Evolutionary conservation across 2,113 vertebrate species (phyloP), one percentile per base, ranked within the genome.

Genomic region (Halichoeres trimaculatus): DNA sequence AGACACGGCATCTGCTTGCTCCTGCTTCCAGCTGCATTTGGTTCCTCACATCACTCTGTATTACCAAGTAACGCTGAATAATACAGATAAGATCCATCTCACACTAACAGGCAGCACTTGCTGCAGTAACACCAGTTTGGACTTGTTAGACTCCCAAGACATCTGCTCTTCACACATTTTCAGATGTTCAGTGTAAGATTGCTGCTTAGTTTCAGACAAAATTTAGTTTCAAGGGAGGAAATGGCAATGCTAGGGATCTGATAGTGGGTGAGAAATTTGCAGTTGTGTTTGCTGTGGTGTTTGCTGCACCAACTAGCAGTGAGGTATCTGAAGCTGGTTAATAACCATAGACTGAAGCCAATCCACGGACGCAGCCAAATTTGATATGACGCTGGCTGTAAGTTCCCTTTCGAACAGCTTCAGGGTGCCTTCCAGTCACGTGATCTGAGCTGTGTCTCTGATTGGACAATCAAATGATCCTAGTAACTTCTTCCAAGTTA

Each of bases 81-180:
- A 85, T 74, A 17, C 65, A 63, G 47, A 80, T 67, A 24, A 72
- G 56, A 34, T 66, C 86, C 41, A 71, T 41, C 78, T 84, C 74
- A 34, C 56, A 58, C 76, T 74, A 74, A 52, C 53, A 61, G 65
- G 52, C 65, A 63, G 54, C 78, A 35, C 41, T 16, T 64, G 65
- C 65, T 70, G 67, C 81, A 74, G 57, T 70, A 78, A 77, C 84
- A 81, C 85, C 47, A 47, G 75, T 74, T 61, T 62, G 20, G 63
- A 84, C 65, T 45, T 34, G 52, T 79, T 72, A 72, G 68, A 70
- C 56, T 59, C 57, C 20, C 43, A 14, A 65, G 75, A 80, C 69
- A 78, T 89, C 86, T 89, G 80, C 73, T 83, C 66, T 87, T 90
- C 80, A 77, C 87, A 84, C 59, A 4, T 53, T 70, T 54, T 89